Evolutionary conservation across 35 echinoderm and acorn worm genomes (phyloP), one percentile per base, ranked within the genome.

Genomic region (Chiridota heheva): DNA sequence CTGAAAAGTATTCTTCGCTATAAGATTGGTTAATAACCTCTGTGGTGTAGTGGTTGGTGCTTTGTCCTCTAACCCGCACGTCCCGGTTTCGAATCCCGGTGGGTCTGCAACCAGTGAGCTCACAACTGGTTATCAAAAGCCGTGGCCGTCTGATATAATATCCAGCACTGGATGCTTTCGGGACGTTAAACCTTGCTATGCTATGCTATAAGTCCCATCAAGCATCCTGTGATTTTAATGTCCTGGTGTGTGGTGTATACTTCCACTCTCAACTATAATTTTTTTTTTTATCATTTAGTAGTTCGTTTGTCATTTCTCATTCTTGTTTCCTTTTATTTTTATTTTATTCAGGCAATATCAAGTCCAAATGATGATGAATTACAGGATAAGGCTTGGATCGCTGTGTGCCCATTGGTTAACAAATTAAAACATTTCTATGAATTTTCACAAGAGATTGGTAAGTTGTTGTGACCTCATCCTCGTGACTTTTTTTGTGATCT

Each of bases 371-470:
- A 62, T 6, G 75, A 78, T n/a, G 75, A 78, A 15, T 61, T 59
- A 18, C 75, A 78, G 37, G 75, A 78, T 25, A 78, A 78, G 53
- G 75, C 75, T 0, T 78, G 75, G 75, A 58, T 5, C 47, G 75
- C 75, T n/a, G 75, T 78, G 1, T 78, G 75, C 42, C 75, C 75
- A 61, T 40, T 78, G 75, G 75, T 78, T 42, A 58, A 60, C 40
- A 78, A 58, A 58, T 78, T 78, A 78, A 78, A 58, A 42, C 58
- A 61, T 42, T 78, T 60, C 42, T 78, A 78, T 62, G 75, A 78
- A 78, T 78, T 60, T 78, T 78, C 75, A 78, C 34, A 40, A 61
- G 75, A 78, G 42, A 58, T 78, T 36, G 75, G 75, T 78, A 43
- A 78, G 75, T 78, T 8, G 20, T 22, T 6, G 4, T n/a, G 1